phyloP scores from a whole-genome alignment of 2,888 invertebrate species.

The Unio pictorum region DNA sequence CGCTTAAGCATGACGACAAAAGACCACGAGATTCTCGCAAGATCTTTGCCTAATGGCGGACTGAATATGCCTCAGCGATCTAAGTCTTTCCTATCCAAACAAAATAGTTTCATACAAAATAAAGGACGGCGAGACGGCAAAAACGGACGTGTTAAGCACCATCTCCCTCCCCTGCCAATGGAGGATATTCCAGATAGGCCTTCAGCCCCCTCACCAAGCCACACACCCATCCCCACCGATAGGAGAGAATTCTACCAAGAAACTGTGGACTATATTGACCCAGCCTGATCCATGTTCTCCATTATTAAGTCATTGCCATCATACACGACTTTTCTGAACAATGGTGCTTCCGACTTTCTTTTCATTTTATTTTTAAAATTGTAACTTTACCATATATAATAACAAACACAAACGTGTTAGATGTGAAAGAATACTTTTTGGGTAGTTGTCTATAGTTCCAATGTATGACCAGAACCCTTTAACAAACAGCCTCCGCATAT shows the following conservation, averaged over 20 bases:
- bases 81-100: constrained; percentile 9
- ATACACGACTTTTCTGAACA: too few relatives aligned
- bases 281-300: constrained; percentile 16
- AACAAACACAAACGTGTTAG: too few relatives aligned
- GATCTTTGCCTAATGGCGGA: constrained; percentile 22
- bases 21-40: constrained; percentile 29
- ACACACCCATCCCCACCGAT: constrained; percentile 44
- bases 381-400: too few relatives aligned
- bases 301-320: background rate
- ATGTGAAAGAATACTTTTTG: too few relatives aligned
- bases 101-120: constrained; percentile 20
- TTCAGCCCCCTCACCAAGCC: constrained; percentile 51
- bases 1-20: constrained; percentile 25
- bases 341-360: too few relatives aligned
- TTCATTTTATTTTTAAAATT: too few relatives aligned
- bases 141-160: constrained; percentile 12
- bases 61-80: constrained; percentile 22
- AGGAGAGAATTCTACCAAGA: constrained; percentile 43
- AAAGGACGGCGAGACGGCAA: constrained; percentile 2
- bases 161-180: constrained; percentile 48
- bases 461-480: too few relatives aligned
- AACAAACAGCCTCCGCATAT: too few relatives aligned
- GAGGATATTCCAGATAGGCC: constrained; percentile 47
- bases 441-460: too few relatives aligned
- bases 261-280: constrained; percentile 49